These are phyloP conservation scores for Sebastes nivosus DNA, from an alignment of 2,797 vertebrate genomes.

Conservation along the genomic window DNA sequence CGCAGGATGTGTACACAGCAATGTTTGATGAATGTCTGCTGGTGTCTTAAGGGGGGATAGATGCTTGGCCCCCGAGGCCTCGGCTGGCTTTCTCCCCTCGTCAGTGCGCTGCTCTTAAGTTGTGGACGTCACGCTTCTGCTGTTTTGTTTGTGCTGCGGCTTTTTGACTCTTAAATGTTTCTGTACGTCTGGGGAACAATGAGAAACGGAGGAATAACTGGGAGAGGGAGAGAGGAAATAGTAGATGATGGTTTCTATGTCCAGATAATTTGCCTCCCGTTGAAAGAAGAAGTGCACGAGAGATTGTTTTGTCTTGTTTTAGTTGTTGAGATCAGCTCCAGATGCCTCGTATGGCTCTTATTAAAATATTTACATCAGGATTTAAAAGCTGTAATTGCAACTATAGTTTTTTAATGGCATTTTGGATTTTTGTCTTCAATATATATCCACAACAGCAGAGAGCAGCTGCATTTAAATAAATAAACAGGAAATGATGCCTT, in stretches of 20 bases:
- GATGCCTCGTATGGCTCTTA: slow-evolving; percentile 3
- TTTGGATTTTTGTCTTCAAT: neutral
- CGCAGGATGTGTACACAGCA: slow-evolving; percentile 72
- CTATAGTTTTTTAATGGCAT: slow-evolving; percentile 20
- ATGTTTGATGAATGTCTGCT: slow-evolving; percentile 66
- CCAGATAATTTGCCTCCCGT: slow-evolving; percentile 3
- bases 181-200: slow-evolving; percentile 8
- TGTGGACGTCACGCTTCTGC: neutral
- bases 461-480: neutral
- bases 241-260: neutral
- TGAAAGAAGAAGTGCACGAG: slow-evolving; percentile 10
- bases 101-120: slow-evolving; percentile 5
- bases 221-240: neutral
- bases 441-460: slow-evolving; percentile 13
- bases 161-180: neutral
- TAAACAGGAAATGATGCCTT: slow-evolving; percentile 3
- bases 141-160: slow-evolving; percentile 16
- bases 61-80: slow-evolving; percentile 47
- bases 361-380: slow-evolving; percentile 18
- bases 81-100: neutral
- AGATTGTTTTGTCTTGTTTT: slow-evolving; percentile 20
- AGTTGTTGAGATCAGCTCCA: slow-evolving; percentile 15
- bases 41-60: slow-evolving; percentile 37
- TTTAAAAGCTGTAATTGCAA: slow-evolving; percentile 21
- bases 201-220: neutral